Percentiles rank a stretch among this genome's conserved stretches.
Evolutionary conservation across 2,888 invertebrate genomes (phyloP).

Genomic region (Pharmacophagus antenor): DNA sequence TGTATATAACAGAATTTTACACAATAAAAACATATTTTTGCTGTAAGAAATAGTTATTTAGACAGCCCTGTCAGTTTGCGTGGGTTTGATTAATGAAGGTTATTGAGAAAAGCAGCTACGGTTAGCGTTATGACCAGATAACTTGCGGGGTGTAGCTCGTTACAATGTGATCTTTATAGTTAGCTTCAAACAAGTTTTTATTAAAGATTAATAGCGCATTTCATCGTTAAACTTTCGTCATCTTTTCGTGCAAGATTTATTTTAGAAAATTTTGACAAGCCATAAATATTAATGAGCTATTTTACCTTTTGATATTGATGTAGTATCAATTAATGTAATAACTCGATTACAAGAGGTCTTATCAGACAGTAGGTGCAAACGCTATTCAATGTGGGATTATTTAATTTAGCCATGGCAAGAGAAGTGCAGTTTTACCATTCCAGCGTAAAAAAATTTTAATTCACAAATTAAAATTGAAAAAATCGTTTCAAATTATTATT

Average conservation of each 20-base stretch:
- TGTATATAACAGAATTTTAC: not conserved
- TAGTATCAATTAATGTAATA: too few species aligned
- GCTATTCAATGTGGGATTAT: too few species aligned
- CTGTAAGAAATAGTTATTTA: slow-evolving; percentile 1
- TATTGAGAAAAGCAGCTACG: slow-evolving; percentile 10
- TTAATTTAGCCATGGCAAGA: too few species aligned
- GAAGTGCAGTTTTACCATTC: too few species aligned
- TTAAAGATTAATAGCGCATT: not conserved
- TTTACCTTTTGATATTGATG: too few species aligned
- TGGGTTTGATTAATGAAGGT: slow-evolving; percentile 20
- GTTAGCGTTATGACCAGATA: slow-evolving; percentile 1
- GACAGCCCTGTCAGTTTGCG: slow-evolving; percentile 3
- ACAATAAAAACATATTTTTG: not conserved
- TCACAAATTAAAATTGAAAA: too few species aligned
- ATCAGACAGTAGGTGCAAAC: too few species aligned
- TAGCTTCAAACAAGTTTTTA: not conserved
- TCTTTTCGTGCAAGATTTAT: not conserved
- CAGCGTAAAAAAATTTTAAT: too few species aligned
- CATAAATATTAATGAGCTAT: too few species aligned
- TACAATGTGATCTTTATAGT: slow-evolving; percentile 1
- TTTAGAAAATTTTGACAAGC: not conserved
- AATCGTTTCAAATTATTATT: too few species aligned
- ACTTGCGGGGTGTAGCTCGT: not conserved
- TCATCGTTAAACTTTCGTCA: not conserved
- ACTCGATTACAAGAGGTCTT: too few species aligned